A percentile compares a stretch with the other conserved stretches of the same genome.
Evolutionary conservation across 2,888 invertebrate species (phyloP).

Genomic region (Diarsia mendica): DNA sequence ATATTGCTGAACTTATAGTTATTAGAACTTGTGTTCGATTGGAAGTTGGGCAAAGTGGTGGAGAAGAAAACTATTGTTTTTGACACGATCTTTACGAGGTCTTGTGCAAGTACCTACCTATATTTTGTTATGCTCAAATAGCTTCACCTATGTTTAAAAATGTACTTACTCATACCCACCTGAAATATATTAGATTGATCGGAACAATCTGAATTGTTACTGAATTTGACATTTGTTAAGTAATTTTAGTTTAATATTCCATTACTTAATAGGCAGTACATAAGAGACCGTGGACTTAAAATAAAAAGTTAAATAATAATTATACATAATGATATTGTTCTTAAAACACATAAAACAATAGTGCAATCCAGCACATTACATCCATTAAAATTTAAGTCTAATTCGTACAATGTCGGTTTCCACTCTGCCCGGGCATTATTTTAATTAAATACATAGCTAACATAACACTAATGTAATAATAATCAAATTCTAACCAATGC

Average conservation of each 20-base stretch:
- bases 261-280: too few species aligned
- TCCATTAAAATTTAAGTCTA: background rate
- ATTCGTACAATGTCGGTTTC: conserved; percentile 11
- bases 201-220: background rate
- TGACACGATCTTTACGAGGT: background rate
- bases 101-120: too few species aligned
- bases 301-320: too few species aligned
- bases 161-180: too few species aligned
- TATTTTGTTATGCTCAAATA: too few species aligned
- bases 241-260: too few species aligned
- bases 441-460: conserved; percentile 2
- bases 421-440: background rate
- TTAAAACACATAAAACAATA: background rate
- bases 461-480: conserved; percentile 35
- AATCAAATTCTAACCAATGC: conserved; percentile 9
- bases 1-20: too few species aligned
- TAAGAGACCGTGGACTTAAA: too few species aligned
- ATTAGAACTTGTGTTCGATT: too few species aligned
- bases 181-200: background rate
- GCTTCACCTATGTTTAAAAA: too few species aligned
- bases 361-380: background rate
- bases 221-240: too few species aligned
- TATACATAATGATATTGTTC: too few species aligned
- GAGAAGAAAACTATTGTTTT: background rate
- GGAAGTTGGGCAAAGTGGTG: background rate